Conservation (phyloP, 2,888 invertebrate species). For the Zaprionus lineosus region DNA sequence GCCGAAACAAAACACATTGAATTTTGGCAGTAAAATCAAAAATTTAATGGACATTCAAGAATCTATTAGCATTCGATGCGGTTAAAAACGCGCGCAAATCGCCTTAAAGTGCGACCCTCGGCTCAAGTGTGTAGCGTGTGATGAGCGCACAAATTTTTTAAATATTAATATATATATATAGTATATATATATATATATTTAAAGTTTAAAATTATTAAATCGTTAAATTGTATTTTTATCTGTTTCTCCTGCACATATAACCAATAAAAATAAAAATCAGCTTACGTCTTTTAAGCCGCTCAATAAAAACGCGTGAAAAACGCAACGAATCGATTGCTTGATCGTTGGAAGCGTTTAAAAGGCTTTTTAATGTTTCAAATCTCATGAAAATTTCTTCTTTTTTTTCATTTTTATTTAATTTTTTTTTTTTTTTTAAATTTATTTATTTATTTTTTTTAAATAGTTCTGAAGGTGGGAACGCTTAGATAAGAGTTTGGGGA, state of each 20-base stretch:
- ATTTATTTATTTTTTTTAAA: neutral
- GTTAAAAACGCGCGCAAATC: slow-evolving; percentile 21
- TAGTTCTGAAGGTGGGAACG: too few relatives aligned
- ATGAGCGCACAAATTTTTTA: too few relatives aligned
- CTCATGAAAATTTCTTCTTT: neutral
- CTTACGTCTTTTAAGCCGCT: neutral
- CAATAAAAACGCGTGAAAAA: neutral
- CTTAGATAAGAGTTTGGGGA: too few relatives aligned
- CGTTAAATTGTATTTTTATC: neutral
- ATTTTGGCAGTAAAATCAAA: slow-evolving; percentile 18
- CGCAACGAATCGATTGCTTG: neutral
- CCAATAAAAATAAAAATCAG: neutral
- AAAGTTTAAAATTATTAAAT: too few relatives aligned
- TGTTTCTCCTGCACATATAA: neutral
- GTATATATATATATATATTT: neutral
- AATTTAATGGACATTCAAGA: slow-evolving; percentile 6
- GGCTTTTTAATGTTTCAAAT: neutral
- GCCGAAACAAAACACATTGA: slow-evolving; percentile 15
- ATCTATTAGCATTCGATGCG: slow-evolving; percentile 7
- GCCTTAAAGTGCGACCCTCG: neutral
- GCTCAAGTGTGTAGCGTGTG: too few relatives aligned
- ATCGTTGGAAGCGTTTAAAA: neutral
- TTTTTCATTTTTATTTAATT: too few relatives aligned
- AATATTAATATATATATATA: neutral
- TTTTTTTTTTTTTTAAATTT: too few relatives aligned